Evolutionary conservation across 2,888 invertebrate species (phyloP), one percentile per base, ranked within the genome.

Genomic region (Pandemis corylana): DNA sequence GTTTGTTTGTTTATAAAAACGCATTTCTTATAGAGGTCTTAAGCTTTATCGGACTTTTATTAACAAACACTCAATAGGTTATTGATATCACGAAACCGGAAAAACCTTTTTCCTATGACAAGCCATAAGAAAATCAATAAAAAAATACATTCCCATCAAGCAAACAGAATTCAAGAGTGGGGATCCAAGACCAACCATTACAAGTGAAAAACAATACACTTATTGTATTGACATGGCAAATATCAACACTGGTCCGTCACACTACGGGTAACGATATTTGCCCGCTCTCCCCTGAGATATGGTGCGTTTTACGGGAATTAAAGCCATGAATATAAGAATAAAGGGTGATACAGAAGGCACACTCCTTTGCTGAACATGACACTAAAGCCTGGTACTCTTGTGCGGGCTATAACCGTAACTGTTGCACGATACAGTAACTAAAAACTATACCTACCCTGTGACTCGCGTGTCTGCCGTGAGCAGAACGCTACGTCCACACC

Each of bases 281-380:
- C 87, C 83, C 84, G 78, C 83, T 86, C 89, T 92, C 92, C 92
- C 91, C 84, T 81, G 92, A 91, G 92, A 92, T 88, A 84, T 82
- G 82, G 82, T 81, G 85, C 88, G 87, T 92, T 92, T 93, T 91
- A 92, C 88, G 87, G 86, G 89, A 91, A 92, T 92, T 92, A 92
- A 90, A 89, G 77, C 75, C 56, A 56, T 15, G 56, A 56, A 20
- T 56, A 20, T 56, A 20, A 9, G 56, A 56, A 56, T 9, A 20
- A 56, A 56, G 15, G 2, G 7, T 20, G 15, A 9, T 56, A 20
- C 2, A 20, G 15, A 20, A 2, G 15, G 10, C 10, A 12, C 2
- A 49, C 44, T 49, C 49, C 49, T 44, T 7, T 44, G 44, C 0
- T 2, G 28, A 36, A 36, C 28, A 4, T 36, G 28, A 36, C 4